Conservation (phyloP, 2,888 invertebrate species). For the Thysanoteuthis rhombus region DNA sequence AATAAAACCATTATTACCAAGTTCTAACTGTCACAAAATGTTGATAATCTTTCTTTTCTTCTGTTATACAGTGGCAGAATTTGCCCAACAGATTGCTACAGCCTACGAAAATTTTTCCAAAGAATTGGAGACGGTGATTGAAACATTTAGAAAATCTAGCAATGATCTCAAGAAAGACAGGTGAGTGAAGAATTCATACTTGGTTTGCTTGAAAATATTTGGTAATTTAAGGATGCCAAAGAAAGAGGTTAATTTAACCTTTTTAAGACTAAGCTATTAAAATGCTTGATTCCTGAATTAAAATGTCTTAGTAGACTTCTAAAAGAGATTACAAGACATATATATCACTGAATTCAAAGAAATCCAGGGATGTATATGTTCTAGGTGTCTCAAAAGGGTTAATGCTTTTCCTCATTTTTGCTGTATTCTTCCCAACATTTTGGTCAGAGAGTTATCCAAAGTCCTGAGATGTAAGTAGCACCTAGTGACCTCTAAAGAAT, state of each 20-base stretch:
- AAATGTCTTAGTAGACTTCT: no score
- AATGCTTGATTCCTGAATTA: no score
- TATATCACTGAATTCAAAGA: no score
- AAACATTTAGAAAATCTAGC: constrained; percentile 54
- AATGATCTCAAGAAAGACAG: constrained; percentile 56
- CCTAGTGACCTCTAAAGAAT: no score
- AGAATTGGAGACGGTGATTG: constrained; percentile 58
- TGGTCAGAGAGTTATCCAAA: neutral
- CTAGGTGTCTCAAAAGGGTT: no score
- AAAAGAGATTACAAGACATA: no score
- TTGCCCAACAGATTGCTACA: constrained; percentile 62
- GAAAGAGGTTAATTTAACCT: neutral
- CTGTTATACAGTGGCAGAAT: constrained; percentile 58
- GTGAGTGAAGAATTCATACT: constrained; percentile 42
- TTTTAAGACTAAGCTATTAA: no score
- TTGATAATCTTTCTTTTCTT: constrained; percentile 24
- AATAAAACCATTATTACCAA: no score
- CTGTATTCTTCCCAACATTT: neutral
- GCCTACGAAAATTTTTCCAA: constrained; percentile 62
- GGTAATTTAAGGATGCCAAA: neutral
- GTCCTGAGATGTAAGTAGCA: no score
- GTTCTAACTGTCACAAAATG: no score
- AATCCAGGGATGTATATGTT: no score
- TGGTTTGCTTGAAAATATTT: neutral
- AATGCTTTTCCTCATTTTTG: neutral